Conservation (phyloP, 2,797 vertebrate genomes). For the Sebastes taczanowskii region DNA sequence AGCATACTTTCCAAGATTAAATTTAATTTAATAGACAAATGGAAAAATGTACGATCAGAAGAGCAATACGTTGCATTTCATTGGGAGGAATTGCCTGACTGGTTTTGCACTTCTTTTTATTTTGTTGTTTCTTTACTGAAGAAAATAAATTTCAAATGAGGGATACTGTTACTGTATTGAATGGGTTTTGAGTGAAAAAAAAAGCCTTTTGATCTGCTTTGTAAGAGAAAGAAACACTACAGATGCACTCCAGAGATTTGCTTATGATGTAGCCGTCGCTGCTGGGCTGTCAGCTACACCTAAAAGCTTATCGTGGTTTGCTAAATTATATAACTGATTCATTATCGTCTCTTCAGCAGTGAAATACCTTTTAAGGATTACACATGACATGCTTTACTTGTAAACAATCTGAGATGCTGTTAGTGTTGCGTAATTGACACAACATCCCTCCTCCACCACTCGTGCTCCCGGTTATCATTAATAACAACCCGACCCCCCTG, state of each 20-base stretch:
- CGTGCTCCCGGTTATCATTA: conserved; percentile 32
- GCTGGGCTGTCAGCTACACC: conserved; percentile 7
- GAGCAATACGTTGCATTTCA: not conserved
- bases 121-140: not conserved
- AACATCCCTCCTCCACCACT: conserved; percentile 15
- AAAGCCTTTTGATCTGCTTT: not conserved
- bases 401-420: conserved; percentile 37
- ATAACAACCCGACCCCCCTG: conserved; percentile 8
- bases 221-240: not conserved
- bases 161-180: not conserved
- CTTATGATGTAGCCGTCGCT: not conserved
- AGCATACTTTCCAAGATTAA: not conserved
- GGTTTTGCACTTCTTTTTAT: not conserved
- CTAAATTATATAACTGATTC: conserved; percentile 19
- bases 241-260: not conserved
- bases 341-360: not conserved
- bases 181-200: not conserved
- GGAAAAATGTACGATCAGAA: not conserved
- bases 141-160: not conserved
- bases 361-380: conserved; percentile 33
- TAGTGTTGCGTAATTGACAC: conserved; percentile 38
- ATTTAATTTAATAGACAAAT: not conserved
- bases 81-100: not conserved
- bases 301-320: conserved; percentile 1
- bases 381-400: conserved; percentile 11